Conservation (phyloP, 2,888 invertebrate genomes). For the Cryptocephalus moraei region DNA sequence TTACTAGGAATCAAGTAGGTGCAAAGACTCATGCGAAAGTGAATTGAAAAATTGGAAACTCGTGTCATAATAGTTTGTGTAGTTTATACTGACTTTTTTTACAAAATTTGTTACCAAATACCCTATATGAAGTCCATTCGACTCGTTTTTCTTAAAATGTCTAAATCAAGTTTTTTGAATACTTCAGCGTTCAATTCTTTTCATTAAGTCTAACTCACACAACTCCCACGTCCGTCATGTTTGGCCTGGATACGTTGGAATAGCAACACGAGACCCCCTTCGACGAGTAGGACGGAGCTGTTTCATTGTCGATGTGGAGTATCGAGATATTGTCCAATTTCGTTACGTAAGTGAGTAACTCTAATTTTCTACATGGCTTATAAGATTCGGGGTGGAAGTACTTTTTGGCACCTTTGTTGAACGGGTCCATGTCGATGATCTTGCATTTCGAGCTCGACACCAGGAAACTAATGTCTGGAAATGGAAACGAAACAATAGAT, state of each 20-base stretch:
- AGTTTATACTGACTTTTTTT: too few relatives aligned
- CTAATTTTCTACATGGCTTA: constrained; percentile 41
- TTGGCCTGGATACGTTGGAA: constrained; percentile 17
- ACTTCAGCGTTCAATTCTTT: too few relatives aligned
- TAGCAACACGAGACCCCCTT: constrained; percentile 25
- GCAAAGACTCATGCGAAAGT: too few relatives aligned
- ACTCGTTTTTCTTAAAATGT: neutral
- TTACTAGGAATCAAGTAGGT: too few relatives aligned
- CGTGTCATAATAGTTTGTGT: too few relatives aligned
- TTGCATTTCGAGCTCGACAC: constrained; percentile 52
- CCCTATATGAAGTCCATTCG: neutral
- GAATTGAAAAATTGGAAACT: too few relatives aligned
- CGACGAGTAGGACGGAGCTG: constrained; percentile 25
- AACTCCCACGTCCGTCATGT: too few relatives aligned
- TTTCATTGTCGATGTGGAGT: constrained; percentile 27
- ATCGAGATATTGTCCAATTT: constrained; percentile 22
- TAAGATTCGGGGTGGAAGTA: constrained; percentile 45
- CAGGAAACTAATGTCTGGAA: constrained; percentile 35
- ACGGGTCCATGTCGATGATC: constrained; percentile 51
- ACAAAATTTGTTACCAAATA: too few relatives aligned
- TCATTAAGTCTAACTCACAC: too few relatives aligned
- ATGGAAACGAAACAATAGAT: neutral
- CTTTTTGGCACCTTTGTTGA: constrained; percentile 43
- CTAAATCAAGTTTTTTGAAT: neutral
- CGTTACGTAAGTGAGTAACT: constrained; percentile 31